Evolutionary conservation across 2,797 vertebrate genomes (phyloP), one percentile per base, ranked within the genome.

Genomic region (Muraenolepis orangiensis): DNA sequence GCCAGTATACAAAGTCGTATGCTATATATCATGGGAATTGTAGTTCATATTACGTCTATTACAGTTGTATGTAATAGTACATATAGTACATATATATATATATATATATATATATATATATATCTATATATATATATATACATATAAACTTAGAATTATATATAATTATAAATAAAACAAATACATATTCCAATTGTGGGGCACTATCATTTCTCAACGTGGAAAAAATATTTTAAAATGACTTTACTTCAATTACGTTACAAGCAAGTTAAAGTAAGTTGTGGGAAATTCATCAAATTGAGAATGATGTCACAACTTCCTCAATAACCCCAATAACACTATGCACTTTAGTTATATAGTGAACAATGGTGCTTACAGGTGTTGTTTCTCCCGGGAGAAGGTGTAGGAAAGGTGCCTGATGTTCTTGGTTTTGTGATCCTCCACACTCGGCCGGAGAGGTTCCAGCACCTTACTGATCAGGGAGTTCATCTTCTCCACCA

Each of bases 371-470:
- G 95, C 98, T 96, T 78, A 98, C 98, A 99, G 84, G 86, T 98
- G 96, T 78, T 96, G 96, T 70, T 98, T 99, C 87, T 99, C 98
- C 79, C 98, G 93, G 84, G 96, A 97, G 92, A 99, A 98, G 0
- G 96, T 95, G 73, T 97, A 97, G 6, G 96, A 99, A 69, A 99
- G 95, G 73, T 95, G 95, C 86, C 98, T 99, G 80, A 93, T 88
- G 0, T 91, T 95, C 86, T 95, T 94, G 0, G 90, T 90, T 34
- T 92, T 91, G 82, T 93, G 94, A 68, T 96, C 96, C 0, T 96
- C 95, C 78, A 98, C 94, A 70, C 94, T 95, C 28, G 98, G 97
- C 77, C 96, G 95, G 78, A 99, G 96, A 32, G 96, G 96, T 78
- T 96, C 96, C 0, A 95, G 93, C 74, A 95, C 92, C 90, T 98